Evolutionary conservation across 2,113 vertebrate species (phyloP).

Genomic region (Pseudorhombus dupliciocellatus): DNA sequence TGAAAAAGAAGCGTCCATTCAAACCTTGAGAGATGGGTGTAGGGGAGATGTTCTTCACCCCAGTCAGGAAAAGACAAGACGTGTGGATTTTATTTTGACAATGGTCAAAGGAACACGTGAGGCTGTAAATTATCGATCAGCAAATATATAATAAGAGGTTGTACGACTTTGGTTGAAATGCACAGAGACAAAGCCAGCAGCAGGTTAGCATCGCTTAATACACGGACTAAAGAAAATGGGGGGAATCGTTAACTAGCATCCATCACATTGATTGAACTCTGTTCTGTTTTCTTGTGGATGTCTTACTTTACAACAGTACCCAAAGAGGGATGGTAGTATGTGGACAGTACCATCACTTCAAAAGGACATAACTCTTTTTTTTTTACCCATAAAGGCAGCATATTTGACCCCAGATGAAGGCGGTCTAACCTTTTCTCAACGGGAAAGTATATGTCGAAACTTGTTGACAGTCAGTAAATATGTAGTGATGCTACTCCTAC

Average conservation of each 20-base stretch:
- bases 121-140: conserved; percentile 20
- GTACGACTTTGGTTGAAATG: conserved; percentile 2
- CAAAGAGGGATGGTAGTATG: no score
- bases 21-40: conserved; percentile 45
- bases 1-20: conserved; percentile 49
- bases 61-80: conserved; percentile 4
- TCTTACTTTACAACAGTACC: no score
- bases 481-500: neutral
- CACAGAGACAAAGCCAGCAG: neutral
- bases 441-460: no score
- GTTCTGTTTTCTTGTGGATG: no score
- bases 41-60: conserved; percentile 35
- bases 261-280: no score
- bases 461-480: neutral
- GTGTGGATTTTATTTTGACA: conserved; percentile 26
- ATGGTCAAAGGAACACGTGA: conserved; percentile 25
- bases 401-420: no score
- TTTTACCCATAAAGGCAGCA: no score
- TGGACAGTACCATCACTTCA: no score
- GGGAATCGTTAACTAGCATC: no score
- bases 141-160: conserved; percentile 15
- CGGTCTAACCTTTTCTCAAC: no score
- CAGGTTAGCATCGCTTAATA: neutral
- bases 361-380: no score
- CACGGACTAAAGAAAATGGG: neutral